Conservation (phyloP, 2,888 invertebrate species). For the Troilus luridus region DNA sequence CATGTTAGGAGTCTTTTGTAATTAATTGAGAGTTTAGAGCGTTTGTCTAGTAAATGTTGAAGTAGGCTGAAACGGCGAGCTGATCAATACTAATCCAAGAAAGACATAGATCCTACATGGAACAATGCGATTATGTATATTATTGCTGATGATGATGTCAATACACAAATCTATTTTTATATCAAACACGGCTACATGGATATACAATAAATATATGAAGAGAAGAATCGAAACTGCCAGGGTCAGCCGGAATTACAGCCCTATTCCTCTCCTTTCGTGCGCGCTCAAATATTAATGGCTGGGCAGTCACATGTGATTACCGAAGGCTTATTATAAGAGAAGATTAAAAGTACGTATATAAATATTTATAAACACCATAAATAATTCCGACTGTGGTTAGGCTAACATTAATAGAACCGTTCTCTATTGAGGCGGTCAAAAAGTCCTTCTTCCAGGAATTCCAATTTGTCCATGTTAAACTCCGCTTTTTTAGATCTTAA, state of each 20-base stretch:
- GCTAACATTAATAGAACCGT: not conserved
- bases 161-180: not conserved
- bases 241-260: slow-evolving; percentile 7
- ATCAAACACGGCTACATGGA: not conserved
- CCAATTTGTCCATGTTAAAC: not conserved
- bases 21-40: too few species aligned
- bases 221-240: slow-evolving; percentile 12
- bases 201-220: not conserved
- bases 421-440: not conserved
- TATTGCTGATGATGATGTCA: not conserved
- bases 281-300: not conserved
- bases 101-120: not conserved
- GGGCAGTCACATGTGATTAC: slow-evolving; percentile 33
- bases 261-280: not conserved
- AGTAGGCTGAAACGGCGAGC: too few species aligned
- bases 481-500: not conserved
- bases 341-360: slow-evolving; percentile 26
- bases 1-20: too few species aligned
- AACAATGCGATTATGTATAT: not conserved
- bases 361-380: not conserved
- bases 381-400: slow-evolving; percentile 15
- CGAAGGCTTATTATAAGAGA: slow-evolving; percentile 25
- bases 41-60: too few species aligned
- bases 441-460: not conserved
- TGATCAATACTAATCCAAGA: too few species aligned